phyloP scores from a whole-genome alignment of 2,797 vertebrate genomes.

The Centroberyx gerrardi region DNA sequence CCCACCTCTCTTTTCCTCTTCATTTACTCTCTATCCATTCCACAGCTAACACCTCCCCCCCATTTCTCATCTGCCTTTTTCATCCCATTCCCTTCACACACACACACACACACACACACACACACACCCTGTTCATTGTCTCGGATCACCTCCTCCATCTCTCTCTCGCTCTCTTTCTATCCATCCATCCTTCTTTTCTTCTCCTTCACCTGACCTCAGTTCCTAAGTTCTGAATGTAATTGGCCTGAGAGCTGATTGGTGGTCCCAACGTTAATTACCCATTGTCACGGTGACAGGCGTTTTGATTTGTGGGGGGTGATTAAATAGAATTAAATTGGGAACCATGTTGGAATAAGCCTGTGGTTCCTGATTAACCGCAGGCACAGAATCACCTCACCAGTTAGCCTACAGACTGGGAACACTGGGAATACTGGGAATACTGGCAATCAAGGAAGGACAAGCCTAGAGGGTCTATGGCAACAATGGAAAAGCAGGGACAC shows the following conservation, averaged over 20 bases:
- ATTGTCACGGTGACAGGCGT: not conserved
- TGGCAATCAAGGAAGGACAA: too few species aligned
- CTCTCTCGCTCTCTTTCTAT: not conserved
- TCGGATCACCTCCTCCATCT: not conserved
- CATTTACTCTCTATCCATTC: not conserved
- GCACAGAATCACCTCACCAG: too few species aligned
- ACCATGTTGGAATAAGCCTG: not conserved
- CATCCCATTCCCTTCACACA: not conserved
- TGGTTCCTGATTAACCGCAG: not conserved
- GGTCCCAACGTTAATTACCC: conserved; percentile 7
- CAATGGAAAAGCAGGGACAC: too few species aligned
- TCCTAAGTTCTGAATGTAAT: conserved; percentile 6
- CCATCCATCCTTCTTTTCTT: not conserved
- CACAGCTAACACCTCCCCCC: too few species aligned
- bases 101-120: too few species aligned
- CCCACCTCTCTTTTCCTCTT: not conserved
- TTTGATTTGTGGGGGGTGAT: not conserved
- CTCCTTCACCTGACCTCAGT: not conserved
- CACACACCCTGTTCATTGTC: too few species aligned
- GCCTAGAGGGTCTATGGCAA: too few species aligned
- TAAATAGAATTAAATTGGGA: conserved; percentile 20
- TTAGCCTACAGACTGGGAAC: not conserved
- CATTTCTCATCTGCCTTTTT: not conserved
- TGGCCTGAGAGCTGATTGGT: conserved; percentile 1
- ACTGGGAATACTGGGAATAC: too few species aligned